Evolutionary conservation across 2,888 invertebrate species (phyloP), one percentile per base, ranked within the genome.

Genomic region (Volucella zonaria): DNA sequence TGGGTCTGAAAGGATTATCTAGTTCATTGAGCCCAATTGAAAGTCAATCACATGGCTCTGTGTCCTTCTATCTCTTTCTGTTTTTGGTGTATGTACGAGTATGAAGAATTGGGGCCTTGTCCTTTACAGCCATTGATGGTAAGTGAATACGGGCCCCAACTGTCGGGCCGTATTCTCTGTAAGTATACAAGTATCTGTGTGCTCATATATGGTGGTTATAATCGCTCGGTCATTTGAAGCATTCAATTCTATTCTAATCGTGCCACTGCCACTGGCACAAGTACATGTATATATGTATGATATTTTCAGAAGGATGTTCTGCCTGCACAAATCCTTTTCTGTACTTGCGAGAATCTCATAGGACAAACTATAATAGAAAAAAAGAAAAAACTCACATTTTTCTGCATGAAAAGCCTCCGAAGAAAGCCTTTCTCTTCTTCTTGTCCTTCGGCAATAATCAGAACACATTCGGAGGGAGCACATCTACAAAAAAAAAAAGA

Each of bases 1-100:
- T 85, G 81, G 85, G 61, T 81, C 56, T 85, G 73, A 85, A 76
- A 85, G 85, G 85, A 85, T 85, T 85, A 85, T 85, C 68, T 85
- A 81, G 85, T 81, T 85, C 85, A 85, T 76, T 85, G 85, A 76
- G 71, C 62, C 67, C 85, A 85, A 85, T 85, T 85, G 85, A 80
- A 85, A 81, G 83, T 85, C 83, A 85, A 85, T 85, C 80, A 80
- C 70, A 75, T 75, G 75, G 75, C 80, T 75, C 68, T 74, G 52
- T 31, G 31, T 31, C 31, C 31, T 31, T 31, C 31, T 6, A 31
- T 31, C 31, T 31, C 31, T 31, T 31, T 31, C 31, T 31, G 6
- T 31, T 31, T 31, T 31, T 6, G 6, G 31, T 31, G 31, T 31
- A 31, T 51, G 54, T 49, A 66, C 43, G 70, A 74, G 54, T 49